Base-by-base conservation (phyloP, 2,113 vertebrate genomes). In the Acinonyx jubatus region DNA sequence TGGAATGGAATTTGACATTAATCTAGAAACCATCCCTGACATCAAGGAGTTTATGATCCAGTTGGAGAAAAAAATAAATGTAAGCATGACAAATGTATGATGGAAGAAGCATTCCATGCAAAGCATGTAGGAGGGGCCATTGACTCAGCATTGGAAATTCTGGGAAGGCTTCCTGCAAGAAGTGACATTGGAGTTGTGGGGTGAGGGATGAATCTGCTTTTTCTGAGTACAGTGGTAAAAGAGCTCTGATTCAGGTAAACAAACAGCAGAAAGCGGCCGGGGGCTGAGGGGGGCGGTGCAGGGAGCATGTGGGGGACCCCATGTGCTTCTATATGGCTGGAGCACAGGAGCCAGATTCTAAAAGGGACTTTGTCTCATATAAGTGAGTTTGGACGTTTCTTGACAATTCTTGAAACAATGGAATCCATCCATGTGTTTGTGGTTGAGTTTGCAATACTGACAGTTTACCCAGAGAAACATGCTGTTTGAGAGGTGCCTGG, bases 281-380 rank as follows among this genome's bases (percentile, higher is more conserved):
- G 45, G 45, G 1, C 1, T 9, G 7, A 45, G 57, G 21, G 21
- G 55, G 36, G 36, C 2, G 7, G 13, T 1, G 0, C 13, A 55
- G 86, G 41, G 10, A 31, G 5, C 6, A 14, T 38, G 33, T 19
- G 33, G 68, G 27, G 18, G 33, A 68, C 1, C 14, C 29, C 7
- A 7, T 0, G 4, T 3, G 4, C 13, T 57, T 57, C n/a, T 11
- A 5, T 48, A 36, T 38, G 27, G 14, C 23, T 61, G 33, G 16
- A 50, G 4, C 38, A 10, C 31, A 55, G 19, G 25, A 16, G 1
- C 38, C 29, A n/a, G 71, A 65, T 71, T 27, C 48, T 55, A 50
- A 63, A 79, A 83, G 33, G 18, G 14, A 7, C 14, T 86, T 25
- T 86, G 23, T 21, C 45, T 41, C 13, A 36, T 63, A 7, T 23